A percentile compares a stretch with the other conserved stretches of the same genome.
phyloP scores from a whole-genome alignment of 2,113 vertebrate genomes.

The Zapornia atra region DNA sequence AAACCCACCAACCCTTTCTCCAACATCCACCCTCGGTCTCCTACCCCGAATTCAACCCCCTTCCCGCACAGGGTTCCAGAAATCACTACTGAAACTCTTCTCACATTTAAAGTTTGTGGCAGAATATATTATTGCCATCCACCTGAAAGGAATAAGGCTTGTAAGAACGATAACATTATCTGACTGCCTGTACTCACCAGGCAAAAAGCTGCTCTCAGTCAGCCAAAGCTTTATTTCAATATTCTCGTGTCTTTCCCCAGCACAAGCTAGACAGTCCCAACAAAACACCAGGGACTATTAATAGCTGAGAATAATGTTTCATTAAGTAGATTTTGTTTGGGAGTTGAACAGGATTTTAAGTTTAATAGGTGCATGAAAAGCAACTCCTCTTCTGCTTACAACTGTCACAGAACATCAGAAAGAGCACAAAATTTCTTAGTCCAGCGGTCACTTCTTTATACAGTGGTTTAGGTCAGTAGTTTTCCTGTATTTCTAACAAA shows the following conservation, averaged over 20 bases:
- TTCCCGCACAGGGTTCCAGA: neutral
- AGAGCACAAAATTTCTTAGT: neutral
- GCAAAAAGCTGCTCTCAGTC: neutral
- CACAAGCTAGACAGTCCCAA: neutral
- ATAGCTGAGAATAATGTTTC: neutral
- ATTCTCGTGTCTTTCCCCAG: neutral
- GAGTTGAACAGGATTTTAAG: neutral
- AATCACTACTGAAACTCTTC: neutral
- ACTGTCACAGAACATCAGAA: neutral
- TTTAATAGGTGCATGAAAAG: neutral
- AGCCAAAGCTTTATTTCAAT: neutral
- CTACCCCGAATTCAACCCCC: neutral
- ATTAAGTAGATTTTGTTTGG: neutral
- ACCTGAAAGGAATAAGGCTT: neutral
- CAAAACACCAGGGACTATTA: neutral
- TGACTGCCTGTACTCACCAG: rapidly evolving
- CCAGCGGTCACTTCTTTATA: neutral
- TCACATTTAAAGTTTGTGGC: neutral
- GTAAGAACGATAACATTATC: neutral
- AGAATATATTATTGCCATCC: neutral
- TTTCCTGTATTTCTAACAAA: neutral
- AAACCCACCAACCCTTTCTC: neutral
- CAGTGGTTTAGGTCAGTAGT: neutral
- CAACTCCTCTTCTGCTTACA: neutral
- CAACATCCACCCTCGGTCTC: neutral